A percentile compares a stretch with the other conserved stretches of the same genome.
phyloP scores from a whole-genome alignment of 2,888 invertebrate species.

The Nowickia ferox region DNA sequence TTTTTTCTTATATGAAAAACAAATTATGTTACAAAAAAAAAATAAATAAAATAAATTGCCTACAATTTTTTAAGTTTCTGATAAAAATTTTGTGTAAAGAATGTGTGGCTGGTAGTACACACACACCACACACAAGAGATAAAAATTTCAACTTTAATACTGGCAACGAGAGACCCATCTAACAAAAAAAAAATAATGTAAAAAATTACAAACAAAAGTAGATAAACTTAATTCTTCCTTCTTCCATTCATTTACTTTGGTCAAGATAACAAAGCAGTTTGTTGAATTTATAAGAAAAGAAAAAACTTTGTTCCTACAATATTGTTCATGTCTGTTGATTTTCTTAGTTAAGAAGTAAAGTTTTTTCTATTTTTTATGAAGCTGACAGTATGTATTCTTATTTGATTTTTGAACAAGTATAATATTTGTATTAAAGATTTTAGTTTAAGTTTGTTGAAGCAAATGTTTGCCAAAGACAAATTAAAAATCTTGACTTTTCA shows the following conservation, averaged over 20 bases:
- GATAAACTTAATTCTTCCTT: conserved; percentile 32
- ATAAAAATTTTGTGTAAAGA: conserved; percentile 12
- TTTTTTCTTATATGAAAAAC: conserved; percentile 8
- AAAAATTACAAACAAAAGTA: conserved; percentile 14
- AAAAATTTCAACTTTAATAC: conserved; percentile 42
- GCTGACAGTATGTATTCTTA: conserved; percentile 38
- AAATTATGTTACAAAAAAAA: background rate
- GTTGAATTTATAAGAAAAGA: conserved; percentile 9
- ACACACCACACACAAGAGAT: conserved; percentile 15
- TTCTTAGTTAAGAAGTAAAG: conserved; percentile 41
- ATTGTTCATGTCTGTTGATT: conserved; percentile 43
- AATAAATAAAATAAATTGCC: conserved; percentile 46
- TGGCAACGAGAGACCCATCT: conserved; percentile 14
- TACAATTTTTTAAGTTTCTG: conserved; percentile 33
- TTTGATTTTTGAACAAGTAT: conserved; percentile 25
- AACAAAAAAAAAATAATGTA: background rate
- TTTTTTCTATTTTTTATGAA: conserved; percentile 51
- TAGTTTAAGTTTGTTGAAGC: conserved; percentile 8
- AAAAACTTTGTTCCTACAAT: conserved; percentile 22
- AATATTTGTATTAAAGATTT: conserved; percentile 34
- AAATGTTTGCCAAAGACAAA: conserved; percentile 18
- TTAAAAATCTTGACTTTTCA: background rate
- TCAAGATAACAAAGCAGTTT: conserved; percentile 51
- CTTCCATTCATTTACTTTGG: conserved; percentile 33
- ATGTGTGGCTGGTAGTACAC: conserved; percentile 17